Evolutionary conservation across 2,888 invertebrate genomes (phyloP).

Genomic region (Brachypalpus laphriformis): DNA sequence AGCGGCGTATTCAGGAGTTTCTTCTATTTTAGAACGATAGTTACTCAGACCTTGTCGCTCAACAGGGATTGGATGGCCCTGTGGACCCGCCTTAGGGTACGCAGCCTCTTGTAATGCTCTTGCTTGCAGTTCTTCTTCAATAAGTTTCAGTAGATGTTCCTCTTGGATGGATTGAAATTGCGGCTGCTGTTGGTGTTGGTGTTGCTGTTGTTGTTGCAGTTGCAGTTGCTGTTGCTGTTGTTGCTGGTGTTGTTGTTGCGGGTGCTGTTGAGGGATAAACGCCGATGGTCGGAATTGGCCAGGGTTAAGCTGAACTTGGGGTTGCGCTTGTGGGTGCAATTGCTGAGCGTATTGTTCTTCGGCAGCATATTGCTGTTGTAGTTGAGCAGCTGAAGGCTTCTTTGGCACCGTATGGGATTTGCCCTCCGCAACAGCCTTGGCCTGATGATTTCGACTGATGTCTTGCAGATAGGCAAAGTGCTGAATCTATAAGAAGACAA

Average conservation of each 20-base stretch:
- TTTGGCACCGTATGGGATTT: constrained; percentile 74
- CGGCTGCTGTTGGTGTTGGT: constrained; percentile 70
- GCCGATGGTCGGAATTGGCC: constrained; percentile 59
- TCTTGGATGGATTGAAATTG: constrained; percentile 81
- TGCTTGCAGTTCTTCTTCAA: constrained; percentile 80
- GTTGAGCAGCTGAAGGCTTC: constrained; percentile 59
- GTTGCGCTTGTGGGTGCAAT: constrained; percentile 74
- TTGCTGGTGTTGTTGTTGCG: constrained; percentile 68
- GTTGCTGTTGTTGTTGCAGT: constrained; percentile 69
- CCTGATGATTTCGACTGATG: constrained; percentile 78
- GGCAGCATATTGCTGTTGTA: constrained; percentile 70
- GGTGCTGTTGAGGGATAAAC: constrained; percentile 49
- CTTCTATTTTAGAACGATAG: constrained; percentile 78
- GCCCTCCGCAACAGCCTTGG: constrained; percentile 76
- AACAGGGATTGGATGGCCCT: constrained; percentile 47
- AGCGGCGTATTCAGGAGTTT: constrained; percentile 74
- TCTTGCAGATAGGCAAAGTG: constrained; percentile 82
- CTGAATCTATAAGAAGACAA: constrained; percentile 78
- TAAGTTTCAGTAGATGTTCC: constrained; percentile 80
- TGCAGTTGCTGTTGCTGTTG: constrained; percentile 53
- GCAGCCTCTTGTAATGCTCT: constrained; percentile 79
- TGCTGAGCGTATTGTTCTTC: constrained; percentile 74
- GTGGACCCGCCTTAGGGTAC: constrained; percentile 64
- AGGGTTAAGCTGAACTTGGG: constrained; percentile 19
- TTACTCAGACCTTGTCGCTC: constrained; percentile 76